phyloP scores from a whole-genome alignment of 2,113 vertebrate species.

The Eolophus roseicapilla region DNA sequence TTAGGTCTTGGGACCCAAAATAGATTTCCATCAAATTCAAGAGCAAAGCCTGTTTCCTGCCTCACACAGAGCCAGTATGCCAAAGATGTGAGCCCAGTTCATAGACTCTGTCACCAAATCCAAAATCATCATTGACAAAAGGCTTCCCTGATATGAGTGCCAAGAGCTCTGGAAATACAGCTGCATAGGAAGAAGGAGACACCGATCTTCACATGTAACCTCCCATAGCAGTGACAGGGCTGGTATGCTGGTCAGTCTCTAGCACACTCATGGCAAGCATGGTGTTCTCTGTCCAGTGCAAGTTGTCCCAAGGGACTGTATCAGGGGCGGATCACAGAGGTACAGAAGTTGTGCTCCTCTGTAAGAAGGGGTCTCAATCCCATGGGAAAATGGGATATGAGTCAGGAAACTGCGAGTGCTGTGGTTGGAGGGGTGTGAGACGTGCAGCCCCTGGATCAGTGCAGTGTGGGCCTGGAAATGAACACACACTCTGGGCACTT shows the following conservation, averaged over 20 bases:
- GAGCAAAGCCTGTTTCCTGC: not conserved
- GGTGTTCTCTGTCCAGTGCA: not conserved
- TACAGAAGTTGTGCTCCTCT: not conserved
- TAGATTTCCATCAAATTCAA: not conserved
- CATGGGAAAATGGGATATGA: not conserved
- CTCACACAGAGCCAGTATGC: not conserved
- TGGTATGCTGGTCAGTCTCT: fast-evolving
- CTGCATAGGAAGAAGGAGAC: not conserved
- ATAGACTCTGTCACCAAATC: not conserved
- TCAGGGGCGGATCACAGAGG: not conserved
- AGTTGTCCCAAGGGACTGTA: not conserved
- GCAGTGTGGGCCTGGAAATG: not conserved
- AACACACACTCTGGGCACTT: not conserved
- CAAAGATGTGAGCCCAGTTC: not conserved
- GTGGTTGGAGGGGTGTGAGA: not conserved
- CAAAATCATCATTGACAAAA: not conserved
- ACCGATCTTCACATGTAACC: fast-evolving
- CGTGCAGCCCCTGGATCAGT: not conserved
- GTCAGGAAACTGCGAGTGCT: not conserved
- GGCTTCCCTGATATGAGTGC: not conserved
- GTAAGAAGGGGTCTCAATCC: not conserved
- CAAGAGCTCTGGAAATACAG: not conserved
- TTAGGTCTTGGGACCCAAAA: not conserved
- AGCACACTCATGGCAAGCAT: not conserved
- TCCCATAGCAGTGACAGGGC: not conserved